A percentile compares a stretch with the other conserved stretches of the same genome.
phyloP scores from a whole-genome alignment of 1,140 invertebrate species.

The Drosophila parvula region DNA sequence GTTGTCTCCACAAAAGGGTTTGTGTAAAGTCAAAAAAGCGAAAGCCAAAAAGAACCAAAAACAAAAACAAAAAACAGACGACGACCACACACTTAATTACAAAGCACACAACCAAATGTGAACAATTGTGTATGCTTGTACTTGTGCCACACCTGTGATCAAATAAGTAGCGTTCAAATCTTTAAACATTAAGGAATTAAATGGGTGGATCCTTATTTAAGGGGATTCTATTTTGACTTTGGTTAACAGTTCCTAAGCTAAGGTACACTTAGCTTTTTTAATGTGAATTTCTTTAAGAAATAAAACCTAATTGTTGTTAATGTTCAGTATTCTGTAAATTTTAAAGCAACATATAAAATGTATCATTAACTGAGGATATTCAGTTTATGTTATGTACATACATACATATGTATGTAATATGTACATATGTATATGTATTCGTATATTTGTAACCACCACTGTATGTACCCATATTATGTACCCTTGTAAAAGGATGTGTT shows the following conservation, averaged over 20 bases:
- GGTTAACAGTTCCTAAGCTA: too few species aligned
- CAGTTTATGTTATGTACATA: neutral
- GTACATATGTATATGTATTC: too few species aligned
- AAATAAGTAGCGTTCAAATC: slow-evolving; percentile 21
- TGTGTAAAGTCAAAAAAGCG: slow-evolving; percentile 76
- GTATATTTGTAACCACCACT: neutral
- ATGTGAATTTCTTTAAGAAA: too few species aligned
- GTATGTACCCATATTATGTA: slow-evolving; percentile 3
- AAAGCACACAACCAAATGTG: slow-evolving; percentile 32
- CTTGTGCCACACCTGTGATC: slow-evolving; percentile 38
- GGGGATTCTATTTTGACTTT: too few species aligned
- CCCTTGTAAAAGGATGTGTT: slow-evolving; percentile 6
- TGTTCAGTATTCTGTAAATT: too few species aligned
- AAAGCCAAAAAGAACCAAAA: slow-evolving; percentile 68
- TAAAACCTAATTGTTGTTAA: too few species aligned
- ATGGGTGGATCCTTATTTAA: slow-evolving; percentile 10
- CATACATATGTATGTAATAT: neutral
- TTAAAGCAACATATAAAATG: too few species aligned
- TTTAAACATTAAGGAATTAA: slow-evolving; percentile 8
- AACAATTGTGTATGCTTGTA: slow-evolving; percentile 21
- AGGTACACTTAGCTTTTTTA: too few species aligned
- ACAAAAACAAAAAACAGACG: slow-evolving; percentile 41
- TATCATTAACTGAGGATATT: too few species aligned
- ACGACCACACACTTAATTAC: slow-evolving; percentile 74
- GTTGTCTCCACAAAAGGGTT: slow-evolving; percentile 65